phyloP scores from a whole-genome alignment of 2,797 vertebrate genomes.

The Antennarius maculatus region DNA sequence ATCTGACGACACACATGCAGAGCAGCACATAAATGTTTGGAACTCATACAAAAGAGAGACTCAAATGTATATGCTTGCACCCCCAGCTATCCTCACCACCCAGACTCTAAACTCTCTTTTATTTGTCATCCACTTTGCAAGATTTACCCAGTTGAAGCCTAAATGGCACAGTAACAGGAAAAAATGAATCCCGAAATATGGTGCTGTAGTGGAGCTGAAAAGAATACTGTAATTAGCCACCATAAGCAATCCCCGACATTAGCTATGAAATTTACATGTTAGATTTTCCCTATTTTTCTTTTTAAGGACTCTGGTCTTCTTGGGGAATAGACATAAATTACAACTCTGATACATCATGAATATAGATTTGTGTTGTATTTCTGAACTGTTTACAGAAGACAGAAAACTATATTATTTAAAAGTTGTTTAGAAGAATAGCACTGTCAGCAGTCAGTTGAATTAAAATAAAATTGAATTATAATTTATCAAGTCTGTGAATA shows the following conservation, averaged over 20 bases:
- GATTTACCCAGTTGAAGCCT: constrained; percentile 60
- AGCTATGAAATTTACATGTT: constrained; percentile 61
- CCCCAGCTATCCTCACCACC: constrained; percentile 13
- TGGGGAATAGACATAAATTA: constrained; percentile 62
- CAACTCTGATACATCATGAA: constrained; percentile 57
- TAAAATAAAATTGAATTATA: constrained; percentile 12
- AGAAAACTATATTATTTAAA: constrained; percentile 58
- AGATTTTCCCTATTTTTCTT: constrained; percentile 50
- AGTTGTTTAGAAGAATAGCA: constrained; percentile 46
- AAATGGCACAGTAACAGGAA: constrained; percentile 63
- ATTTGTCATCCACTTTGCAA: constrained; percentile 60
- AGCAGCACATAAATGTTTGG: constrained; percentile 41
- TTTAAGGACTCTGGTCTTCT: constrained; percentile 52
- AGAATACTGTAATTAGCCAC: constrained; percentile 64
- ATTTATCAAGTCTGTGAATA: constrained; percentile 29
- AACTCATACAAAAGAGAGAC: constrained; percentile 9
- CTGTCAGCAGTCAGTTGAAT: constrained; percentile 57
- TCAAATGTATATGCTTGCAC: constrained; percentile 10
- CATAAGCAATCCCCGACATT: constrained; percentile 54
- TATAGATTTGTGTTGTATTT: constrained; percentile 64
- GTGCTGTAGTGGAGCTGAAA: constrained; percentile 61
- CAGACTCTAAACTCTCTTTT: constrained; percentile 41
- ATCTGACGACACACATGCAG: constrained; percentile 48
- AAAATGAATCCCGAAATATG: constrained; percentile 65
- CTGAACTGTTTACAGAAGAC: constrained; percentile 16